Percentiles rank a stretch among this genome's conserved stretches.
phyloP scores from a whole-genome alignment of 2,888 invertebrate species.

The Lithosia quadra region DNA sequence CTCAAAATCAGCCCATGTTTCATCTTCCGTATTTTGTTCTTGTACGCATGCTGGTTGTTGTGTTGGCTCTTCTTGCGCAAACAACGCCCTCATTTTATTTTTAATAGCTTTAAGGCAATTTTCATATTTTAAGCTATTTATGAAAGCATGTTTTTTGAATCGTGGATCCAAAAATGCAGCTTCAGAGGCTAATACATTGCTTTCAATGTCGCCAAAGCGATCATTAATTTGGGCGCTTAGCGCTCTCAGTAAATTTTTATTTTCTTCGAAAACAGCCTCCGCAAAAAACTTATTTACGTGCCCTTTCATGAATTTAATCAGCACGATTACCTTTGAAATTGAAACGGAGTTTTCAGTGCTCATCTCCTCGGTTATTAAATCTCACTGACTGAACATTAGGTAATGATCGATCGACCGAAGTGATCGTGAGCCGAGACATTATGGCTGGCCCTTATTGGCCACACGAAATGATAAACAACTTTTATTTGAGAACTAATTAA shows the following conservation, averaged over 20 bases:
- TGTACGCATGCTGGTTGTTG: slow-evolving; percentile 7
- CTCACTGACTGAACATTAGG: no score
- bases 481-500: no score
- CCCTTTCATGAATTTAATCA: no score
- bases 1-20: slow-evolving; percentile 32
- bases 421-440: no score
- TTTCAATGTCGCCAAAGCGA: slow-evolving; percentile 31
- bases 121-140: slow-evolving; percentile 24
- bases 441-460: no score
- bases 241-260: slow-evolving; percentile 10
- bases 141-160: slow-evolving; percentile 41
- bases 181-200: slow-evolving; percentile 19
- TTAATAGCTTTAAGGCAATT: slow-evolving; percentile 19
- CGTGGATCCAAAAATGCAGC: slow-evolving; percentile 35
- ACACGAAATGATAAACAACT: no score
- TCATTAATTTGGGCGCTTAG: slow-evolving; percentile 23
- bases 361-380: no score
- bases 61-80: slow-evolving; percentile 13
- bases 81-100: slow-evolving; percentile 23
- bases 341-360: no score
- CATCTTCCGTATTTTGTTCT: background rate
- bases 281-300: background rate
- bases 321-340: no score
- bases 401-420: no score
- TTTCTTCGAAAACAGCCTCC: background rate